Conservation (phyloP, 37 sponge, comb jelly and placozoan species). For the Spongilla lacustris region DNA sequence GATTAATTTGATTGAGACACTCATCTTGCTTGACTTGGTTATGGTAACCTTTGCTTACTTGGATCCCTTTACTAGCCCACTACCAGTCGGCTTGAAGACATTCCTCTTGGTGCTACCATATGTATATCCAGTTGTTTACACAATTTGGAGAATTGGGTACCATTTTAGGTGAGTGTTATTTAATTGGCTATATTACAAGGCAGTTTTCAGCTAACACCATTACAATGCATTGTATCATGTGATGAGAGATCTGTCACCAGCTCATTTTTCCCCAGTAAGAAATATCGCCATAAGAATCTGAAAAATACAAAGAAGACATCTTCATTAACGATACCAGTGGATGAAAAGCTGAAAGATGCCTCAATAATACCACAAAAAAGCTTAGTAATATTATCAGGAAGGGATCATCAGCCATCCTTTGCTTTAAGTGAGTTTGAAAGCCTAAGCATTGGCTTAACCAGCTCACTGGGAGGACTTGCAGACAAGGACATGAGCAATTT, state of each 20-base stretch:
- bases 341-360: background rate
- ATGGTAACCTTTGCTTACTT: conserved; percentile 71
- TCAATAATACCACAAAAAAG: background rate
- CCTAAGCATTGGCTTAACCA: background rate
- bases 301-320: background rate
- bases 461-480: background rate
- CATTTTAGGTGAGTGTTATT: background rate
- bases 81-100: conserved; percentile 35
- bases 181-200: background rate
- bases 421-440: background rate
- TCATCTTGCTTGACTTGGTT: conserved; percentile 64
- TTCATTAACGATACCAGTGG: background rate
- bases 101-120: conserved; percentile 70
- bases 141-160: background rate
- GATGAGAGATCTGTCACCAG: too few relatives aligned
- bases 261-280: background rate
- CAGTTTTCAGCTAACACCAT: too few relatives aligned
- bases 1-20: conserved; percentile 72
- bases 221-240: too few relatives aligned
- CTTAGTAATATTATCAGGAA: too few relatives aligned
- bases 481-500: background rate
- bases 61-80: conserved; percentile 44
- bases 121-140: conserved; percentile 25
- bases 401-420: too few relatives aligned
- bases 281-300: background rate